Conservation (phyloP, 2,113 vertebrate species). For the Xyrauchen texanus region DNA sequence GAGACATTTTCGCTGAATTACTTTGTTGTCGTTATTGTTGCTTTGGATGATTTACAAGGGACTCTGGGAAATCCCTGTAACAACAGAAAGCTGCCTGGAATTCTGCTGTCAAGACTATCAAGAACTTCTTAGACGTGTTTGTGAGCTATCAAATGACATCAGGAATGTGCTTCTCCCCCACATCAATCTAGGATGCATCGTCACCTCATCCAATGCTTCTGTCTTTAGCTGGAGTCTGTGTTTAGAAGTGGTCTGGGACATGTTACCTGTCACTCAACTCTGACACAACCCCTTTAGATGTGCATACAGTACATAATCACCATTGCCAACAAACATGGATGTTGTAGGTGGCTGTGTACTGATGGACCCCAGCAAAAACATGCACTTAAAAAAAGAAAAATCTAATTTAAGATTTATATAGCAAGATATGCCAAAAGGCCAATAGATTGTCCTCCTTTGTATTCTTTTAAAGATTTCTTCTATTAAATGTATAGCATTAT, state of each 20-base stretch:
- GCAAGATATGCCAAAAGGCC: too few relatives aligned
- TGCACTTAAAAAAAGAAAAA: too few relatives aligned
- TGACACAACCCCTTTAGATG: neutral
- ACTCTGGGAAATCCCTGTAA: neutral
- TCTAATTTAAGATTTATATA: too few relatives aligned
- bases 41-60: neutral
- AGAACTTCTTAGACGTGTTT: neutral
- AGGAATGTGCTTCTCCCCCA: neutral
- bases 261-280: conserved; percentile 7
- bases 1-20: neutral
- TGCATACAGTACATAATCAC: neutral
- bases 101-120: conserved; percentile 11
- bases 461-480: too few relatives aligned
- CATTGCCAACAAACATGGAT: too few relatives aligned
- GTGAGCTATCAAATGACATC: conserved; percentile 1
- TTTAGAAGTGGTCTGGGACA: neutral
- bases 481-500: too few relatives aligned
- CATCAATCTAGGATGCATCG: too few relatives aligned
- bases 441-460: too few relatives aligned
- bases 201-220: too few relatives aligned
- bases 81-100: conserved; percentile 11
- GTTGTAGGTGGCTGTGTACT: too few relatives aligned
- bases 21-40: neutral
- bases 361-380: too few relatives aligned
- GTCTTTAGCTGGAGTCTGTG: too few relatives aligned